Base-by-base conservation (phyloP, 2,888 invertebrate genomes). In the Pycnomerus fuliginosus region DNA sequence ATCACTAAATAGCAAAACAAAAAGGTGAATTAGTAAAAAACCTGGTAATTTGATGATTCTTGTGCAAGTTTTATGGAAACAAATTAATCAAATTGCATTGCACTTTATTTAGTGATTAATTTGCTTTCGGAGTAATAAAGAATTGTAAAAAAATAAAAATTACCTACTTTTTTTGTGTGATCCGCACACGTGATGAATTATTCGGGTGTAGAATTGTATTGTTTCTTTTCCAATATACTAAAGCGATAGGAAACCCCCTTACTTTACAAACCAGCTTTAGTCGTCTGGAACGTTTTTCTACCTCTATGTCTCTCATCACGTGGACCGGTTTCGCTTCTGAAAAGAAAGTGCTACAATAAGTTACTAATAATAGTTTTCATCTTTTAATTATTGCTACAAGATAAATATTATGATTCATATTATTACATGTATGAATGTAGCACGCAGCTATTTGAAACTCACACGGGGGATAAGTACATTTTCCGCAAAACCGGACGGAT, bases 161-260 rank as follows among this genome's bases (percentile, higher is more conserved):
- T 52, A 68, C 71, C 71, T 67, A 82, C 82, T 80, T 82, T 71
- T 75, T 81, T 66, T 76, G 78, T 62, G 77, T 79, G 75, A 82
- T 80, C 72, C 78, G 78, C 67, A 77, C 75, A 62, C 77, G 72
- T 55, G 75, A n/a, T n/a, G n/a, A n/a, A n/a, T n/a, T 73, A 50
- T 77, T 75, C 44, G 78, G 79, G 63, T 79, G 80, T 58, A 84
- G 76, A 41, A 78, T 76, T 56, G 80, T 79, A 60, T 82, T 83
- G 75, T 87, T 82, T 73, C 84, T 84, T 75, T 81, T 85, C 92
- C 92, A 93, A 60, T 84, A 80, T 58, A 92, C 84, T 56, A 84
- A 80, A 16, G 92, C 92, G 50, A 85, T 82, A 27, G 92, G 92
- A 56, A 84, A 80, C 20, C 86, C 87, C 69, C 79, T 79, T 56